phyloP scores from a whole-genome alignment of 1,140 invertebrate species.

The Caenorhabditis inopinata region DNA sequence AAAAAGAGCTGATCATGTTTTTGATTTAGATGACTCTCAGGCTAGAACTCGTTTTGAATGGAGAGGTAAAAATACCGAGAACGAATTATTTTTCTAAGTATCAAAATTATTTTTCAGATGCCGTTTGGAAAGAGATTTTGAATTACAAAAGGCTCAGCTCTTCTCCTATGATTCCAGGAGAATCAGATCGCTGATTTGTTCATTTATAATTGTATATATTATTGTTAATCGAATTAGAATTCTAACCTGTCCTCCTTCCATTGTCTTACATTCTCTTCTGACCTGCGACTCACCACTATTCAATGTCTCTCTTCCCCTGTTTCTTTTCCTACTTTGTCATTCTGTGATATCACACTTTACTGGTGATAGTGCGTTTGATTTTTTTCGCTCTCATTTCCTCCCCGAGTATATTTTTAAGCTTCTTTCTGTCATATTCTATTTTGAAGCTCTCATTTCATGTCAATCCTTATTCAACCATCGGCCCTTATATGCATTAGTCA shows the following conservation, averaged over 20 bases:
- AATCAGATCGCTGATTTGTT: not conserved
- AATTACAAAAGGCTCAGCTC: not conserved
- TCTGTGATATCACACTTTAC: conserved; percentile 28
- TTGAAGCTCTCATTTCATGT: not conserved
- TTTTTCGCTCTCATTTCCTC: not conserved
- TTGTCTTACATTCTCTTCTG: not conserved
- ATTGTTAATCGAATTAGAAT: no score
- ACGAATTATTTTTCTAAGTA: not conserved
- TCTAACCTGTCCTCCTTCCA: not conserved
- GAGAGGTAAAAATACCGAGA: not conserved
- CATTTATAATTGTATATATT: conserved; percentile 13
- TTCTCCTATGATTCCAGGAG: conserved; percentile 8
- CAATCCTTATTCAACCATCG: not conserved
- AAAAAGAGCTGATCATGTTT: conserved; percentile 11
- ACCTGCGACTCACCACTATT: not conserved
- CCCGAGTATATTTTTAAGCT: conserved; percentile 1
- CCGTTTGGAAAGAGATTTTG: conserved; percentile 40
- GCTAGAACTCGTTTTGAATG: not conserved
- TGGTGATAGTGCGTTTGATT: conserved; percentile 1
- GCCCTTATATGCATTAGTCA: not conserved
- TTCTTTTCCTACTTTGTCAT: not conserved
- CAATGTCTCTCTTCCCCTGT: not conserved
- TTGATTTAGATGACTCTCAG: not conserved
- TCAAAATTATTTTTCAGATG: not conserved
- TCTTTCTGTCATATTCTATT: not conserved